These are phyloP conservation scores for Platyura marginata DNA, from an alignment of 1,140 invertebrate genomes.

Conservation along the genomic window DNA sequence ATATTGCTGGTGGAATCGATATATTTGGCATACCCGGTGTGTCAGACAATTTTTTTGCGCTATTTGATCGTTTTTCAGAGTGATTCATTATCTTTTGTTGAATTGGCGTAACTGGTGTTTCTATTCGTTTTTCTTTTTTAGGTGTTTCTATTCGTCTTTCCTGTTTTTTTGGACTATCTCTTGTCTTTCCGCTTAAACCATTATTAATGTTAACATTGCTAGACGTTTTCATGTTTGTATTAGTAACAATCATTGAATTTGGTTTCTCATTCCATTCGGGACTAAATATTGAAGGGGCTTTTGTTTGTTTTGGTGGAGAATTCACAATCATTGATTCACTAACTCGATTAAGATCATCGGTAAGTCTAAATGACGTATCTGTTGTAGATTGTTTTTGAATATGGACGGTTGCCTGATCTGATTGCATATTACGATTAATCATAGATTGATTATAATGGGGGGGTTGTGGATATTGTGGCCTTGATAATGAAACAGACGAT, in stretches of 20 bases:
- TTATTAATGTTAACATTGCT: no score
- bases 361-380: not conserved
- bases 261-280: conserved; percentile 19
- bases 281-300: conserved; percentile 15
- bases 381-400: not conserved
- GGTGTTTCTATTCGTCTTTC: conserved; percentile 2
- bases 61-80: not conserved
- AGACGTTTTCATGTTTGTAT: no score
- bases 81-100: conserved; percentile 1
- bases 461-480: not conserved
- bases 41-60: no score
- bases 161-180: conserved; percentile 4
- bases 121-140: conserved; percentile 7
- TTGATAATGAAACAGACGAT: not conserved
- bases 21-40: not conserved
- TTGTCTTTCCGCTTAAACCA: not conserved
- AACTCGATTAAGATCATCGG: not conserved
- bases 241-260: no score
- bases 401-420: not conserved
- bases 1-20: not conserved
- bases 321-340: not conserved
- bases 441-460: conserved; percentile 1
- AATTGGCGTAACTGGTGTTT: not conserved
- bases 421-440: not conserved
- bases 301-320: conserved; percentile 3